These are phyloP conservation scores for Odontamblyopus lacepedii DNA, from an alignment of 2,797 vertebrate species.

Conservation along the genomic window DNA sequence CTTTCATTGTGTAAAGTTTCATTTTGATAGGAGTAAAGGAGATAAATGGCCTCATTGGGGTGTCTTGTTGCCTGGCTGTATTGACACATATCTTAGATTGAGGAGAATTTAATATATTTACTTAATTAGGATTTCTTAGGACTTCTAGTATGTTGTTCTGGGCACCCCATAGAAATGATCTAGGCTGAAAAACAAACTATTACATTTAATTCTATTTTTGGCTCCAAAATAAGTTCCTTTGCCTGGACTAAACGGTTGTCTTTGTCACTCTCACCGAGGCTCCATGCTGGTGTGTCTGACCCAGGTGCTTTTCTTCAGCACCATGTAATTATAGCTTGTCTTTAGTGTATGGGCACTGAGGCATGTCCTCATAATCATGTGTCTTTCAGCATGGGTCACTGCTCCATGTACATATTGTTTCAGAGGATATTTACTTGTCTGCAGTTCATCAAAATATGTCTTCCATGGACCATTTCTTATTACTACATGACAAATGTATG, in stretches of 20 bases:
- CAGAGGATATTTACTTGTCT: background rate
- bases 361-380: background rate
- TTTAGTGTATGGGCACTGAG: conserved; percentile 12
- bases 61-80: too few species aligned
- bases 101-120: too few species aligned
- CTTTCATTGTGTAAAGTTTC: too few species aligned
- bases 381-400: conserved; percentile 12
- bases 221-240: too few species aligned
- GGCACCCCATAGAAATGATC: too few species aligned
- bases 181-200: too few species aligned
- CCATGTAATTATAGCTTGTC: conserved; percentile 34
- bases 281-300: conserved; percentile 39
- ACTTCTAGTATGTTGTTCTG: too few species aligned
- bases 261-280: conserved; percentile 30
- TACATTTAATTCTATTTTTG: too few species aligned
- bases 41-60: too few species aligned
- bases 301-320: conserved; percentile 49
- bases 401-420: conserved; percentile 10
- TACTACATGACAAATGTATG: background rate
- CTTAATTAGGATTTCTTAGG: too few species aligned
- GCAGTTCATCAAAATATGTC: background rate
- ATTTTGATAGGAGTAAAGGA: too few species aligned
- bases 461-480: conserved; percentile 1
- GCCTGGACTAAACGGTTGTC: background rate
- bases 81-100: too few species aligned